Base-by-base conservation (phyloP, 1,140 invertebrate species). In the Leptinotarsa defecta region DNA sequence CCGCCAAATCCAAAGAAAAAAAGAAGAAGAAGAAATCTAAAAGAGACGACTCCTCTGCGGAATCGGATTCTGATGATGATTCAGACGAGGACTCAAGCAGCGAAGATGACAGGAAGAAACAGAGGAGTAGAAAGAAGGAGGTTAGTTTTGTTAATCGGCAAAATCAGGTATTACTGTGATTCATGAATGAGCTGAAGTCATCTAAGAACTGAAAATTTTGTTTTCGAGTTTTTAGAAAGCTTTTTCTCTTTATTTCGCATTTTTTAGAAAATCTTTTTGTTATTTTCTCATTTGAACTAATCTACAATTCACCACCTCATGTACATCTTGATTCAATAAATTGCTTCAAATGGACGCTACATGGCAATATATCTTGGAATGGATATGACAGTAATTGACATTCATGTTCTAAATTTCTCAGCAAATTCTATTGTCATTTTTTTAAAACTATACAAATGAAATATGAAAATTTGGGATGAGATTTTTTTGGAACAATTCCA, bases 71-170 rank as follows among this genome's bases (percentile, higher is more conserved):
- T 27, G 81, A 79, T 67, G 79, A 79, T 11, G 79, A 80, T 64
- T 82, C 82, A 19, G 76, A 80, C n/a, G 76, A 75, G 72, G 81
- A 81, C 43, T 82, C 81, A 2, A 79, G 76, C 72, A 82, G 78
- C 61, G 83, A 83, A 64, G 82, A 82, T 57, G 82, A 83, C 13
- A 80, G 68, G 57, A 81, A 80, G 67, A 81, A 81, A 69, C 81
- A 84, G 73, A 82, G 82, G 68, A 81, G 75, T 62, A 83, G 81
- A 65, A 84, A 83, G 74, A 85, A 85, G 67, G 82, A 84, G 81
- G 84, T 84, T 78, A 79, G 82, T 82, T 68, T 48, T 69, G n/a
- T 27, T 15, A 27, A 52, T 22, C 13, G 52, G 2, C 52, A 17
- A n/a, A 63, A 62, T 17, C 6, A 24, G 68, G n/a, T 48, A 48